These are phyloP conservation scores for Ophion ventricosus DNA, from an alignment of 2,888 invertebrate genomes.

Conservation along the genomic window DNA sequence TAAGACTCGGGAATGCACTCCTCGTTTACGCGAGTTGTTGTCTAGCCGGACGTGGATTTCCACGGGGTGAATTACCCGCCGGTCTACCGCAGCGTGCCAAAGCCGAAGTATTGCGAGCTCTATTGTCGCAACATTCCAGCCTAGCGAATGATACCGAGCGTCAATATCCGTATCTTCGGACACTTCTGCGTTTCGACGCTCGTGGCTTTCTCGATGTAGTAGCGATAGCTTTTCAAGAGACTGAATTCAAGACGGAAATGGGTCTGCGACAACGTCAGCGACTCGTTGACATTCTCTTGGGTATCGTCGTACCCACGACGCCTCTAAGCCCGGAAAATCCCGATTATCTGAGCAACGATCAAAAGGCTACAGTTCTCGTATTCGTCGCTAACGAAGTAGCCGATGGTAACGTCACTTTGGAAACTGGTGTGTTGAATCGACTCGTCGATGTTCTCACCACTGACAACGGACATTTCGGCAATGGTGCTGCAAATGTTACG, in stretches of 20 bases:
- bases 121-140: conserved; percentile 88
- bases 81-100: conserved; percentile 88
- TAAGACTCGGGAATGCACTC: conserved; percentile 91
- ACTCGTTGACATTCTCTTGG: conserved; percentile 91
- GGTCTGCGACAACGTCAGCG: conserved; percentile 89
- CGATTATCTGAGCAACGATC: conserved; percentile 77
- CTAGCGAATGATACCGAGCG: conserved; percentile 86
- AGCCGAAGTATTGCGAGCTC: conserved; percentile 88
- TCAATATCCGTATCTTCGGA: conserved; percentile 89
- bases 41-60: conserved; percentile 93
- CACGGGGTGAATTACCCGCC: conserved; percentile 88
- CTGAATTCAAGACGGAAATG: conserved; percentile 90
- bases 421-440: conserved; percentile 75
- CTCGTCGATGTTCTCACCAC: conserved; percentile 78
- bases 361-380: conserved; percentile 77
- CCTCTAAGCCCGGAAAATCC: conserved; percentile 76
- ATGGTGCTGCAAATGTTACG: conserved; percentile 46
- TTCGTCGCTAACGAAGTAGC: conserved; percentile 80
- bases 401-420: conserved; percentile 77
- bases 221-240: conserved; percentile 92
- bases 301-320: conserved; percentile 87
- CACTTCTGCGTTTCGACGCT: conserved; percentile 90
- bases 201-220: conserved; percentile 94
- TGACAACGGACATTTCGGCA: conserved; percentile 63
- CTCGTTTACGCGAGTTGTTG: conserved; percentile 95